Conservation (phyloP, 1,140 invertebrate genomes). For the Brachionus angularis region DNA sequence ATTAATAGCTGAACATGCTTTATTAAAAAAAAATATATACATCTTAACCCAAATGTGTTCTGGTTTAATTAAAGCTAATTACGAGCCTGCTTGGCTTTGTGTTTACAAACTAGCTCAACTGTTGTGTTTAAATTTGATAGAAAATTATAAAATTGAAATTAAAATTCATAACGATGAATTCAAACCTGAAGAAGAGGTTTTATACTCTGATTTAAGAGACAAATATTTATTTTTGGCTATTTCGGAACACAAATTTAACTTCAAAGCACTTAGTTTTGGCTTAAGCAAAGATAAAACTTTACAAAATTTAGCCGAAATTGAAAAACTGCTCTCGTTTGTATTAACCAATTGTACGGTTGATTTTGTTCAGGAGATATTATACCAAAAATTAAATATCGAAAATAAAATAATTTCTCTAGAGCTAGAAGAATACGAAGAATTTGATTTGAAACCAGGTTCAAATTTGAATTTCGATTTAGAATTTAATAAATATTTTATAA, state of each 20-base stretch:
- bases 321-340: slow-evolving; percentile 3
- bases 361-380: neutral
- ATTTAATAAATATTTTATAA: too few species aligned
- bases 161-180: neutral
- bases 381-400: slow-evolving; percentile 26
- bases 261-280: neutral
- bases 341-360: slow-evolving; percentile 10
- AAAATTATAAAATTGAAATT: neutral
- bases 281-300: slow-evolving; percentile 23
- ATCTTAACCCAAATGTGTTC: slow-evolving; percentile 25
- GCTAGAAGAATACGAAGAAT: too few species aligned
- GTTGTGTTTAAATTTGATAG: neutral
- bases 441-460: too few species aligned
- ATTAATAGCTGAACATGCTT: slow-evolving; percentile 20
- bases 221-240: slow-evolving; percentile 11
- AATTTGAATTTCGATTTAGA: too few species aligned
- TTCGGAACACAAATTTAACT: neutral
- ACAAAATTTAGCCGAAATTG: neutral
- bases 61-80: neutral
- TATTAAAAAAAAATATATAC: slow-evolving; percentile 8
- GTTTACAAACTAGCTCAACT: slow-evolving; percentile 13
- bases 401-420: too few species aligned
- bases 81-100: slow-evolving; percentile 34
- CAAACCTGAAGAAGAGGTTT: neutral
- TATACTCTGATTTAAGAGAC: slow-evolving; percentile 3